Evolutionary conservation across 2,888 invertebrate genomes (phyloP).

Genomic region (Philopedon plagiatum): DNA sequence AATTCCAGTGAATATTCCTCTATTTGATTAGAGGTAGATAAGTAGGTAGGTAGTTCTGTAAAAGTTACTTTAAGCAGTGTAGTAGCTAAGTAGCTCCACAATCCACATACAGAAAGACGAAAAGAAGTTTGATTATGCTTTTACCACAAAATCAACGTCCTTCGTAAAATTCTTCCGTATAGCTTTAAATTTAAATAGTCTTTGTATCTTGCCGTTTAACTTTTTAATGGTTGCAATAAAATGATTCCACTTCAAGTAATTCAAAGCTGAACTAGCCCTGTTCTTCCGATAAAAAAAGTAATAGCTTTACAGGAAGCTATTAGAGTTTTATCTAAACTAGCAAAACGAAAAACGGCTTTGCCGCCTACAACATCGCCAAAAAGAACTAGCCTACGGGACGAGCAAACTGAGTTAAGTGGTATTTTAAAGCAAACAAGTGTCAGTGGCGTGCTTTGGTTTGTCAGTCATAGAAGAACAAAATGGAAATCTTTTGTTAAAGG

Average conservation of each 20-base stretch:
- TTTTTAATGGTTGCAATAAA: neutral
- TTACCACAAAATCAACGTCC: too few species aligned
- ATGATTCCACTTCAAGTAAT: neutral
- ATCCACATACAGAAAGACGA: too few species aligned
- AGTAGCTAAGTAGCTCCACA: too few species aligned
- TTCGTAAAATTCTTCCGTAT: too few species aligned
- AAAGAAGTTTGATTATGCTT: too few species aligned
- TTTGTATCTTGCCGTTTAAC: too few species aligned
- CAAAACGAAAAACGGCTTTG: conserved; percentile 10
- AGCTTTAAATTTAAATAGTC: too few species aligned
- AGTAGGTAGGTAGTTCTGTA: too few species aligned
- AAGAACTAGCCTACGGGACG: neutral
- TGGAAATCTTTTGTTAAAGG: too few species aligned
- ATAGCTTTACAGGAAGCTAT: neutral
- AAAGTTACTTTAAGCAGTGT: too few species aligned
- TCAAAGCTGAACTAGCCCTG: neutral
- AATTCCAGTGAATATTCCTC: too few species aligned
- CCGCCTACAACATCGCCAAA: conserved; percentile 11
- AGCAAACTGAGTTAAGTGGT: conserved; percentile 10
- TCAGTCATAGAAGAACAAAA: neutral
- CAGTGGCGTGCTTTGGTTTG: conserved; percentile 10
- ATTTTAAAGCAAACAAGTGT: neutral
- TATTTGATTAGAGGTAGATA: too few species aligned
- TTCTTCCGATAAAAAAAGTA: neutral
- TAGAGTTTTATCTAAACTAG: conserved; percentile 9